Evolutionary conservation across 2,797 vertebrate genomes (phyloP).

Genomic region (Hoplostethus mediterraneus): DNA sequence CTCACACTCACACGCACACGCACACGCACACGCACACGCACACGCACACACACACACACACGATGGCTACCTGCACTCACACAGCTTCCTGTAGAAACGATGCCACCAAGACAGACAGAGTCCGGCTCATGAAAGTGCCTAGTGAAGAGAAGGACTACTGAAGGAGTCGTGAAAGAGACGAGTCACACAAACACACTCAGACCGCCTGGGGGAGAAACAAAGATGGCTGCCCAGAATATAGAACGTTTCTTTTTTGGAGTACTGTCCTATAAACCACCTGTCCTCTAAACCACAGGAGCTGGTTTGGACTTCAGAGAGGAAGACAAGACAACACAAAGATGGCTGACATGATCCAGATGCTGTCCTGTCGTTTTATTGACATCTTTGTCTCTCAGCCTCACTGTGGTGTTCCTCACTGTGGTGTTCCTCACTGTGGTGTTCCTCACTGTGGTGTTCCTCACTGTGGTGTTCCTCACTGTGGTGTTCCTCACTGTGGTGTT

Average conservation of each 20-base stretch:
- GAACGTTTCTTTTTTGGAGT: constrained; percentile 39
- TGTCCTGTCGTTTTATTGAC: background rate
- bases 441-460: too few species aligned
- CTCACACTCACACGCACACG: constrained; percentile 10
- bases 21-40: constrained; percentile 10
- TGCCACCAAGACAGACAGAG: constrained; percentile 17
- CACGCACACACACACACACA: constrained; percentile 2
- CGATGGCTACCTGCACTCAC: constrained; percentile 1
- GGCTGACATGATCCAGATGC: background rate
- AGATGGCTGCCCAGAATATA: constrained; percentile 32
- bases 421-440: too few species aligned
- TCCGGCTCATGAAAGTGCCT: constrained; percentile 5
- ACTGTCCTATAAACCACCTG: constrained; percentile 38
- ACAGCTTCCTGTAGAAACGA: background rate
- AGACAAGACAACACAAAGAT: background rate
- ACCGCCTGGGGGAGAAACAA: constrained; percentile 6
- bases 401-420: too few species aligned
- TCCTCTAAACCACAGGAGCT: too few species aligned
- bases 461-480: too few species aligned
- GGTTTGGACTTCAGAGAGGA: too few species aligned
- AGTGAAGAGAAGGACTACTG: constrained; percentile 15
- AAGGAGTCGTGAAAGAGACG: constrained; percentile 3
- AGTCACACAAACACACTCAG: constrained; percentile 23
- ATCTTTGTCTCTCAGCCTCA: too few species aligned
- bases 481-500: too few species aligned